Evolutionary conservation across 2,888 invertebrate species (phyloP).

Genomic region (Chymomyza amoena): DNA sequence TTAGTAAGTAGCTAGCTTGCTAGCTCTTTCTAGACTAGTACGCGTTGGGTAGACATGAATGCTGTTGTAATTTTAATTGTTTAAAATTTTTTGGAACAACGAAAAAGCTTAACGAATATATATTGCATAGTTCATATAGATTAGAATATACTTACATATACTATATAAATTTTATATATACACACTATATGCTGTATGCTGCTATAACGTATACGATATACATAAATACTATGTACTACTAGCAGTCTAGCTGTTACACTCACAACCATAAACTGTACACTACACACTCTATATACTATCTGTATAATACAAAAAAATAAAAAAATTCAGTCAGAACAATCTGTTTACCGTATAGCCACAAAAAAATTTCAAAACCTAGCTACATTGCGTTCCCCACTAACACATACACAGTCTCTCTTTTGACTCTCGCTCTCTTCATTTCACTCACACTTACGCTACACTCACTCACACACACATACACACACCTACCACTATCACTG

Average conservation of each 20-base stretch:
- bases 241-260: constrained; percentile 29
- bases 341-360: neutral
- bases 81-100: constrained; percentile 38
- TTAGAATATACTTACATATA: constrained; percentile 19
- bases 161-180: constrained; percentile 11
- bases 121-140: constrained; percentile 55
- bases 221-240: constrained; percentile 43
- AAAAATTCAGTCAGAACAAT: neutral
- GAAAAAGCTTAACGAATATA: constrained; percentile 62
- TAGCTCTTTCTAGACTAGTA: constrained; percentile 9
- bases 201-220: constrained; percentile 14
- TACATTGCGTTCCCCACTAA: neutral
- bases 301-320: neutral
- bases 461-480: neutral
- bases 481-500: constrained; percentile 20
- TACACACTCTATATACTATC: neutral
- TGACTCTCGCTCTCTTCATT: neutral
- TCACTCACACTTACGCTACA: neutral
- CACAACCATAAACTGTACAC: constrained; percentile 4
- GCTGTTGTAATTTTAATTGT: constrained; percentile 49
- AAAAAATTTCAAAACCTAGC: neutral
- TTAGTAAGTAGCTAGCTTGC: constrained; percentile 40
- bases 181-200: constrained; percentile 28
- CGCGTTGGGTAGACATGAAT: constrained; percentile 40
- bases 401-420: neutral